Conservation (phyloP, 2,888 invertebrate genomes). For the Carcina quercana region DNA sequence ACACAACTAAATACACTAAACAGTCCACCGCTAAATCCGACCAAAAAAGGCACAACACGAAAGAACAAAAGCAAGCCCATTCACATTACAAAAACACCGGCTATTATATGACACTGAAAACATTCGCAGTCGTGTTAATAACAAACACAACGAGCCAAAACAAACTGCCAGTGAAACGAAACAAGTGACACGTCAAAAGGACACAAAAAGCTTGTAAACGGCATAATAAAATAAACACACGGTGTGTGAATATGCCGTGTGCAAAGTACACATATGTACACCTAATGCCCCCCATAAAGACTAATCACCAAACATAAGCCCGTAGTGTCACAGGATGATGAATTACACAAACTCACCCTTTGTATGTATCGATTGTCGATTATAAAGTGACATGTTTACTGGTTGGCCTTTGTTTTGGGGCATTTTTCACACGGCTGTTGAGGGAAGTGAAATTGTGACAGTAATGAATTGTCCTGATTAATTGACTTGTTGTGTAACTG, state of each 20-base stretch:
- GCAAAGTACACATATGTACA: conserved; percentile 20
- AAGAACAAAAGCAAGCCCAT: no score
- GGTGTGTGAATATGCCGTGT: no score
- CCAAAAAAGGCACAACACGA: no score
- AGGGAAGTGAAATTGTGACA: no score
- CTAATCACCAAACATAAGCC: conserved; percentile 28
- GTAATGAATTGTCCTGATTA: neutral
- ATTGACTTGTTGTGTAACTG: no score
- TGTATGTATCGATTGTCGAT: conserved; percentile 39
- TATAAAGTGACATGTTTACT: conserved; percentile 30
- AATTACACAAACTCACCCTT: conserved; percentile 28
- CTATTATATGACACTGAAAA: no score
- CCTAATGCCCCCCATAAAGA: conserved; percentile 16
- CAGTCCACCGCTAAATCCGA: no score
- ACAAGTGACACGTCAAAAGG: conserved; percentile 1
- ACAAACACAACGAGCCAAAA: conserved; percentile 1
- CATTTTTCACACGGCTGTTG: no score
- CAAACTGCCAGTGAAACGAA: no score
- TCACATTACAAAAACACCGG: no score
- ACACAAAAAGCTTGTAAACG: conserved; percentile 6
- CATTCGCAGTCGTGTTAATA: neutral
- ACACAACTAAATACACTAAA: no score
- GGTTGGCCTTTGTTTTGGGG: conserved; percentile 10
- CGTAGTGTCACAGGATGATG: conserved; percentile 30
- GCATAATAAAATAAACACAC: conserved; percentile 17